Evolutionary conservation across 2,888 invertebrate species (phyloP).

Genomic region (Drosophila affinis): DNA sequence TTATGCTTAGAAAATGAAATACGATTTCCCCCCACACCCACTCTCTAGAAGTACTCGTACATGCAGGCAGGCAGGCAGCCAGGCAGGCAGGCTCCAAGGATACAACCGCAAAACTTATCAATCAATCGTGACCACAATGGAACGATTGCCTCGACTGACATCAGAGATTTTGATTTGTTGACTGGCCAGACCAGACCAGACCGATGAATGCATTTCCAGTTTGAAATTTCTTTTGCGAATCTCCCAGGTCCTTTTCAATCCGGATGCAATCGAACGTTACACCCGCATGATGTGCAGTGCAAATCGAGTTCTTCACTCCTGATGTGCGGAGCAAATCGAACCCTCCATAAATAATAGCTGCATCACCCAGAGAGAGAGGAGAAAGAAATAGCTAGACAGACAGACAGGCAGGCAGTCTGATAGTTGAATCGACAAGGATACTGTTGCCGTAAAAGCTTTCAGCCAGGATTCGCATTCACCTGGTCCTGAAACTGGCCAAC

Average conservation of each 20-base stretch:
- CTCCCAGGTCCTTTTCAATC: not conserved
- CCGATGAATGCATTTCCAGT: slow-evolving; percentile 43
- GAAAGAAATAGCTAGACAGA: not conserved
- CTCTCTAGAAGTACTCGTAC: not conserved
- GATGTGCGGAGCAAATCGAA: slow-evolving; percentile 50
- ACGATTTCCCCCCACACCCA: slow-evolving; percentile 22
- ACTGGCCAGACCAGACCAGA: slow-evolving; percentile 37
- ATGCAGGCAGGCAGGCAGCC: not conserved
- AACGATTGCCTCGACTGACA: slow-evolving; percentile 15
- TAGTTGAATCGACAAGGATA: slow-evolving; percentile 36
- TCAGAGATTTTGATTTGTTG: slow-evolving; percentile 63
- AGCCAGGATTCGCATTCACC: slow-evolving; percentile 39
- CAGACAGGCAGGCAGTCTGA: not conserved
- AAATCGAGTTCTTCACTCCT: slow-evolving; percentile 9
- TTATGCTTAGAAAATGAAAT: slow-evolving; percentile 64
- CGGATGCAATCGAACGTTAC: not conserved
- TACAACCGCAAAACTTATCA: slow-evolving; percentile 37
- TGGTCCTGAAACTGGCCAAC: slow-evolving; percentile 12
- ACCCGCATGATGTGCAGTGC: not conserved
- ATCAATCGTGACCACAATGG: slow-evolving; percentile 41
- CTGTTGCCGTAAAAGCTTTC: slow-evolving; percentile 54
- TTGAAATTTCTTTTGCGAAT: slow-evolving; percentile 28
- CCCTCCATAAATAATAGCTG: slow-evolving; percentile 61
- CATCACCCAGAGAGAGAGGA: slow-evolving; percentile 18
- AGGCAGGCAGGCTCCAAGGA: slow-evolving; percentile 11